Evolutionary conservation across 2,113 vertebrate species (phyloP), one percentile per base, ranked within the genome.

Genomic region (Suricata suricatta): DNA sequence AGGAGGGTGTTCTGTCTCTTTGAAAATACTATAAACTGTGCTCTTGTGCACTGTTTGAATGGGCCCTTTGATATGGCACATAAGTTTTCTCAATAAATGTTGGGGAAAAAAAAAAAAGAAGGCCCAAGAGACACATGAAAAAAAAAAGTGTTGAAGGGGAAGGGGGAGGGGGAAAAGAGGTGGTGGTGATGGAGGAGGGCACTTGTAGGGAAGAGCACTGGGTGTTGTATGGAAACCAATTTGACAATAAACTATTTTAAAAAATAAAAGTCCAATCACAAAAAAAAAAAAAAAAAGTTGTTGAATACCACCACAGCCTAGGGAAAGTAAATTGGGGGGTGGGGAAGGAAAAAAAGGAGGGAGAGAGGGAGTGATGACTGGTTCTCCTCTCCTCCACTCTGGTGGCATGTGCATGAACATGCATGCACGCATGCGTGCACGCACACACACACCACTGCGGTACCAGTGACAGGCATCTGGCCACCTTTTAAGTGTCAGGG

Each of bases 401-500:
- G 27, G 35, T 17, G 11, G 38, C 11, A 7, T 31, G 74, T 5
- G 27, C 23, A 57, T 72, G 19, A 8, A 17, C 5, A 35, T 12
- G 4, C 19, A 47, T 25, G n/a, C 0, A 27, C 25, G 21, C 35
- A 7, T 5, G 8, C 15, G 21, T 17, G 50, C 50, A 57, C 88
- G 19, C 15, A 47, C 31, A 41, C 0, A 33, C 91, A 76, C 25
- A 17, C 76, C 47, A 76, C 31, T 31, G 2, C 69, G 63, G 71
- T 35, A 54, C 80, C 96, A 92, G 95, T 52, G 95, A 93, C 10
- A 96, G 89, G 68, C 54, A 41, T 29, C 86, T 92, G 90, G 80
- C 64, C 82, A 60, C 52, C 72, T 80, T 85, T 74, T 9, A 64
- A 44, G 35, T 69, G 35, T 69, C 71, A 74, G 38, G 29, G 68